Conservation (phyloP, 2,113 vertebrate genomes). For the Hyaena hyaena region DNA sequence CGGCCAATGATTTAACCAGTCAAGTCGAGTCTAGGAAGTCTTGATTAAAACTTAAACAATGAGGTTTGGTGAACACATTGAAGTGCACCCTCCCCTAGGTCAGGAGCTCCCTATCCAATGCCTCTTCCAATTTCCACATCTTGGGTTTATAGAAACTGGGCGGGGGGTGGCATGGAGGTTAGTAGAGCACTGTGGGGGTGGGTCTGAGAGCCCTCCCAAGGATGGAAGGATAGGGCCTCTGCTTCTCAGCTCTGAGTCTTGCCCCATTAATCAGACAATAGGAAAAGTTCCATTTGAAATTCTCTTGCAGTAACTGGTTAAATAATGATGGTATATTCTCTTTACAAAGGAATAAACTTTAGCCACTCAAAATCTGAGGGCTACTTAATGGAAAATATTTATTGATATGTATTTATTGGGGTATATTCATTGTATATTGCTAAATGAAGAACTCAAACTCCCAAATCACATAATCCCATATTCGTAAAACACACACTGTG, state of each 20-base stretch:
- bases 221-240: neutral
- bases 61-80: neutral
- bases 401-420: neutral
- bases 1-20: neutral
- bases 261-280: neutral
- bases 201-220: neutral
- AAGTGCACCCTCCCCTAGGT: neutral
- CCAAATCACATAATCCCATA: neutral
- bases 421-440: neutral
- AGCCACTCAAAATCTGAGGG: constrained; percentile 22
- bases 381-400: constrained; percentile 12
- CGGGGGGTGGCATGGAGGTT: accelerated
- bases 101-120: neutral
- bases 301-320: neutral
- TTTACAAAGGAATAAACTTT: constrained; percentile 2
- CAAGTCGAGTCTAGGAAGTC: neutral
- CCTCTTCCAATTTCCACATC: neutral
- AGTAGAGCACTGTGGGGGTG: neutral
- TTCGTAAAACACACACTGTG: neutral
- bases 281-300: neutral
- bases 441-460: neutral
- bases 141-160: neutral
- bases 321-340: neutral
- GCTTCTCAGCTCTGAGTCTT: neutral
- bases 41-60: neutral